phyloP scores from a whole-genome alignment of 2,113 vertebrate genomes.

The Xenopus laevis region DNA sequence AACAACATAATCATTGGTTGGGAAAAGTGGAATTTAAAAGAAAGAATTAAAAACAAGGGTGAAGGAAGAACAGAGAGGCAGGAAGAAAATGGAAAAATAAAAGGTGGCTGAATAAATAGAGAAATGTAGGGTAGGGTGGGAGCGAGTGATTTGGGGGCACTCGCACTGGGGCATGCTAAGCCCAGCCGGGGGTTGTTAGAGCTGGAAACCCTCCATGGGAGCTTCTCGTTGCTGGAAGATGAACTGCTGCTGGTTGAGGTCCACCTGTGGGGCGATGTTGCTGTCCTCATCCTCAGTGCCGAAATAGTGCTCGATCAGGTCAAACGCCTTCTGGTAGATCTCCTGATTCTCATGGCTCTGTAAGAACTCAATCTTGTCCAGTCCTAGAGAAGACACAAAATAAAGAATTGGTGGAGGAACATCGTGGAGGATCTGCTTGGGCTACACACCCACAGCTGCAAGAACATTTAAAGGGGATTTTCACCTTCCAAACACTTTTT shows the following conservation, averaged over 20 bases:
- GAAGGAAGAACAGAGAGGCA: background rate
- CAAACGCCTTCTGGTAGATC: constrained; percentile 97
- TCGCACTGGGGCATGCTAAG: constrained; percentile 60
- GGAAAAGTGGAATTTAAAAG: background rate
- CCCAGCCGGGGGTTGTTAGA: constrained; percentile 68
- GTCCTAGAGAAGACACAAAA: constrained; percentile 68
- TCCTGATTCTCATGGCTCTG: constrained; percentile 98
- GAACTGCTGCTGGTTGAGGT: constrained; percentile 93
- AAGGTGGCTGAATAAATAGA: background rate
- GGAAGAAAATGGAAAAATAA: background rate
- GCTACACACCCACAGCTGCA: too few species aligned
- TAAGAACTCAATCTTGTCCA: constrained; percentile 96
- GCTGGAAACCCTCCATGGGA: constrained; percentile 97
- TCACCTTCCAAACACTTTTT: too few species aligned
- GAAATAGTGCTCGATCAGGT: constrained; percentile 96
- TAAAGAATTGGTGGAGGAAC: background rate
- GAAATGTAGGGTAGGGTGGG: constrained; percentile 43
- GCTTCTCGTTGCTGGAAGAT: constrained; percentile 97
- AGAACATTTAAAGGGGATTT: too few species aligned
- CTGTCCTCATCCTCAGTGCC: constrained; percentile 93
- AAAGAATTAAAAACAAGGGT: background rate
- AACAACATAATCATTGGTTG: background rate
- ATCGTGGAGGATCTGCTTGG: too few species aligned
- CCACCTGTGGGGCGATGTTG: constrained; percentile 88
- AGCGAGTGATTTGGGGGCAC: constrained; percentile 69